Percentiles rank a stretch among this genome's conserved stretches.
phyloP scores from a whole-genome alignment of 2,888 invertebrate genomes.

The Euphydryas editha region DNA sequence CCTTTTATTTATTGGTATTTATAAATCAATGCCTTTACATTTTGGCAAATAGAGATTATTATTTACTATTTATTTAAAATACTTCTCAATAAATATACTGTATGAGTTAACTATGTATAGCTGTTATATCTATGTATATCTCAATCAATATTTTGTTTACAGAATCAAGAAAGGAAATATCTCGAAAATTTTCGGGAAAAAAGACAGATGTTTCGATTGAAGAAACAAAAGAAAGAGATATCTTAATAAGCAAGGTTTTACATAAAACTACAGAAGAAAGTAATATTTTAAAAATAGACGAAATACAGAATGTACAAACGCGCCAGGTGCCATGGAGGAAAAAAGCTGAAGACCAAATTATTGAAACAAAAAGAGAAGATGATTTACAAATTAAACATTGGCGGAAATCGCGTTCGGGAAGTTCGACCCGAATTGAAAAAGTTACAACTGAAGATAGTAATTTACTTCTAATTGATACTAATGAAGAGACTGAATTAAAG shows the following conservation, averaged over 20 bases:
- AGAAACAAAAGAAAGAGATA: slow-evolving; percentile 48
- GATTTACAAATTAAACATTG: slow-evolving; percentile 52
- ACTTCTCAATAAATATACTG: no score
- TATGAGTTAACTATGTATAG: no score
- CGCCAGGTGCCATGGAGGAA: slow-evolving; percentile 71
- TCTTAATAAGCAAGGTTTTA: slow-evolving; percentile 50
- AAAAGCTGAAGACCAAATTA: slow-evolving; percentile 46
- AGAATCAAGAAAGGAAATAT: slow-evolving; percentile 60
- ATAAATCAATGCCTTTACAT: no score
- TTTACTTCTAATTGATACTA: slow-evolving; percentile 44
- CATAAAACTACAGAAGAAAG: slow-evolving; percentile 71
- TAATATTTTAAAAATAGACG: slow-evolving; percentile 66
- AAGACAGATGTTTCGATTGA: slow-evolving; percentile 54
- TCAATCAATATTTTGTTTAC: no score
- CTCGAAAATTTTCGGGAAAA: slow-evolving; percentile 58
- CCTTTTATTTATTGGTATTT: no score
- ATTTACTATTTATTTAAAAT: no score
- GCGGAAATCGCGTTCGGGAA: slow-evolving; percentile 51
- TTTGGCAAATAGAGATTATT: no score
- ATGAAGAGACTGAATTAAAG: slow-evolving; percentile 37
- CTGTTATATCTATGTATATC: no score
- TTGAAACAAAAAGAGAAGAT: slow-evolving; percentile 44
- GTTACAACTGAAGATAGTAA: slow-evolving; percentile 44
- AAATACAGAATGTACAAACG: slow-evolving; percentile 60
- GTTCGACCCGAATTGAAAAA: slow-evolving; percentile 38